Base-by-base conservation (phyloP, 64 coral and sea anemone species). In the Porites australiensis region DNA sequence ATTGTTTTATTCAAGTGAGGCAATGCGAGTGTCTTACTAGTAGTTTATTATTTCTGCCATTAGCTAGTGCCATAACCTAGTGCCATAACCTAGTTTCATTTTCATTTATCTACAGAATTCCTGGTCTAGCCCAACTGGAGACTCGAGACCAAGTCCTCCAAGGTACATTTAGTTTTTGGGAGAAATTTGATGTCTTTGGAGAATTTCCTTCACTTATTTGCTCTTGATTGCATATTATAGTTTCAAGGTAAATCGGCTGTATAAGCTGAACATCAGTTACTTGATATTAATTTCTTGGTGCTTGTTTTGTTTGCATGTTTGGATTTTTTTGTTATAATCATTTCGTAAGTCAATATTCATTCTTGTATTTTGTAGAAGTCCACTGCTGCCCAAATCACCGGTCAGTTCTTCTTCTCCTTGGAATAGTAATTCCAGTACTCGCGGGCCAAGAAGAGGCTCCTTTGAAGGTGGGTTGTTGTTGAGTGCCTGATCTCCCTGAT, bases 381-480 rank as follows among this genome's bases (percentile, higher is more conserved):
- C 81, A 84, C 18, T 63, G 55, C 55, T 27, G 4, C 23, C 44
- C 23, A 67, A 50, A 15, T 67, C 81, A 49, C 62, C 81, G 20
- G 81, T 84, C 45, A 84, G 44, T 46, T 65, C 79, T 4, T 50
- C 46, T 4, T 68, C 61, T 19, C 62, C 81, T 67, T 84, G 44
- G 46, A 3, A 61, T 8, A 62, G 11, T 18, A 27, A 81, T 4
- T 62, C 22, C 22, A 84, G 69, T n/a, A 14, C 63, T 68, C 45
- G 61, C n/a, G 27, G 16, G 18, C 45, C 58, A 84, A 84, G 62
- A 68, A 50, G 7, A 45, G 69, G 45, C n/a, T 83, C 58, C 44
- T 84, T 84, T 84, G 81, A 84, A 84, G 81, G 81, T 84, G 18
- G 45, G 63, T 49, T 76, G 49, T 13, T 11, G 19, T 80, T 80